phyloP scores from a whole-genome alignment of 2,797 vertebrate species.

The Scolopax rusticola region DNA sequence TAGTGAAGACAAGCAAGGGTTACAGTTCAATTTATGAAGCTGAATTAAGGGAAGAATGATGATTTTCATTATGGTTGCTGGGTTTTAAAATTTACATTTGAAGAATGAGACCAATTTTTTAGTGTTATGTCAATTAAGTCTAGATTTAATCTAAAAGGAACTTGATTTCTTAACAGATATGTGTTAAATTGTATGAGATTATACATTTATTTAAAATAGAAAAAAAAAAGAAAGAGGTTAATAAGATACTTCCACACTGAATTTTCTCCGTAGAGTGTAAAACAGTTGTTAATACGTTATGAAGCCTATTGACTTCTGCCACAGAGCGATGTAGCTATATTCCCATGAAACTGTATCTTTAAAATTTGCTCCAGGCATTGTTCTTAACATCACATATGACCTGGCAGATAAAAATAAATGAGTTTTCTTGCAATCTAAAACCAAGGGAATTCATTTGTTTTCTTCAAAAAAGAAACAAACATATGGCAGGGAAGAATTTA shows the following conservation, averaged over 20 bases:
- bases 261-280: not conserved
- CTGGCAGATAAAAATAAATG: conserved; percentile 19
- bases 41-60: not conserved
- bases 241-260: too few relatives aligned
- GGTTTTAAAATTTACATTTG: not conserved
- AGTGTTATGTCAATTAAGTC: not conserved
- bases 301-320: not conserved
- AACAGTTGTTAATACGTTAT: not conserved
- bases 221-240: not conserved
- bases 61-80: not conserved
- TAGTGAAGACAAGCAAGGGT: not conserved
- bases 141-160: not conserved
- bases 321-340: not conserved
- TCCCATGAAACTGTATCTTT: conserved; percentile 17
- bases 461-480: not conserved
- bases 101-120: not conserved
- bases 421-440: not conserved
- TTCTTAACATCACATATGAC: not conserved
- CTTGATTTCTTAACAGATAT: not conserved
- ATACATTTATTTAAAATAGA: not conserved
- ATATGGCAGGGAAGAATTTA: conserved; percentile 16
- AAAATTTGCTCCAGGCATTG: conserved; percentile 10
- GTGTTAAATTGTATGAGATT: not conserved
- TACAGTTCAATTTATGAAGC: not conserved
- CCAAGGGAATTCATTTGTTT: conserved; percentile 12